Evolutionary conservation across 2,797 vertebrate genomes (phyloP), one percentile per base, ranked within the genome.

Genomic region (Harpagifer antarcticus): DNA sequence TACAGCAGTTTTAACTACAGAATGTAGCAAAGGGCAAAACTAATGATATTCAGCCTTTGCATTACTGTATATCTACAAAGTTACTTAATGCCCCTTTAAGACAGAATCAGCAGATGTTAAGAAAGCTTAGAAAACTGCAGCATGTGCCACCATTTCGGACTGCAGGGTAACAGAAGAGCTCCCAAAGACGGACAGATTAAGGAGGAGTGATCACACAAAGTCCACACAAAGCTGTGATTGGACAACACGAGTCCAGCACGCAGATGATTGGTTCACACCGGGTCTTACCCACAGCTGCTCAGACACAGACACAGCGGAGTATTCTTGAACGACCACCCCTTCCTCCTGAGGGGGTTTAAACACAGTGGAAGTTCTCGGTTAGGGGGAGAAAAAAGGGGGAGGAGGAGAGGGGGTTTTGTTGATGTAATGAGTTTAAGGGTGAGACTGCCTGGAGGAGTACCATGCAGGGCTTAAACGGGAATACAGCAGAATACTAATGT

Each of bases 221-320:
- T 56, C 53, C 72, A 80, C 58, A 73, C 71, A 57, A 16, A 62
- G 61, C 79, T 62, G 77, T 68, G 82, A 84, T 67, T 81, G 85
- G 68, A 83, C 61, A 42, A 54, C 53, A 60, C 57, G 16, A 33
- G 57, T 52, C 75, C 72, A 48, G 58, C 70, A 33, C 58, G 3
- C 77, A 88, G 86, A 74, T 16, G 76, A 88, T 61, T 74, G 86
- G 85, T 40, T 65, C 74, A 61, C 76, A 78, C 16, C 40, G 23
- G 65, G 80, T 91, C 96, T 98, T 98, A 98, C 93, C 95, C 95
- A 97, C 91, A 98, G 94, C 95, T 96, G 95, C 86, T 97, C 96
- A 95, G 95, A 95, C 80, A 93, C 68, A 91, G 93, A 87, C 84
- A 96, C 93, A 89, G 96, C 79, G 78, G 78, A 88, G 86, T 86